These are phyloP conservation scores for Callocephalon fimbriatum DNA, from an alignment of 2,113 vertebrate species.

Conservation along the genomic window DNA sequence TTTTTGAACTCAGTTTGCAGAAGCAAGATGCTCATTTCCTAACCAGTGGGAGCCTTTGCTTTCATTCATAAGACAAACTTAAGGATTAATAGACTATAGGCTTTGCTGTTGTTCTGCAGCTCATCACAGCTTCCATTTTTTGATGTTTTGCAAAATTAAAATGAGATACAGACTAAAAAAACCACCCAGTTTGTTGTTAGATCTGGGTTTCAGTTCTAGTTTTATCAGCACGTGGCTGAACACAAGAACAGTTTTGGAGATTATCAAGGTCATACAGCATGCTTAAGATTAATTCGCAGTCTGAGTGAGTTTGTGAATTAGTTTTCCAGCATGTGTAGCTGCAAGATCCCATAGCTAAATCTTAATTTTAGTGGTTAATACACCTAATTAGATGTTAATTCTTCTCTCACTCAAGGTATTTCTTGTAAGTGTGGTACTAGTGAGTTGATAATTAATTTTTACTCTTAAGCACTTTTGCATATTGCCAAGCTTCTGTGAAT, in stretches of 20 bases:
- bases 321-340: neutral
- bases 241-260: neutral
- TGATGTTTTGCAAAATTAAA: neutral
- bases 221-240: neutral
- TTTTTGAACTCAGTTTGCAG: neutral
- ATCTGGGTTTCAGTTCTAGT: slow-evolving; percentile 10
- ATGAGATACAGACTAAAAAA: neutral
- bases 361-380: neutral
- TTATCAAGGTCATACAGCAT: neutral
- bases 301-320: neutral
- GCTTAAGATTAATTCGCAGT: neutral
- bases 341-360: neutral
- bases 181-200: neutral
- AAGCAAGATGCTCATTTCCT: neutral
- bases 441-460: neutral
- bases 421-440: neutral
- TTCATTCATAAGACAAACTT: neutral
- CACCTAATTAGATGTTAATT: neutral
- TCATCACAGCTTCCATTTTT: neutral
- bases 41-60: neutral
- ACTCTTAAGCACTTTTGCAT: too few relatives aligned
- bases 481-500: too few relatives aligned
- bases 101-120: neutral
- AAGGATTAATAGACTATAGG: neutral
- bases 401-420: neutral